Evolutionary conservation across 1,140 invertebrate species (phyloP).

Genomic region (Macrocentrus cingulum): DNA sequence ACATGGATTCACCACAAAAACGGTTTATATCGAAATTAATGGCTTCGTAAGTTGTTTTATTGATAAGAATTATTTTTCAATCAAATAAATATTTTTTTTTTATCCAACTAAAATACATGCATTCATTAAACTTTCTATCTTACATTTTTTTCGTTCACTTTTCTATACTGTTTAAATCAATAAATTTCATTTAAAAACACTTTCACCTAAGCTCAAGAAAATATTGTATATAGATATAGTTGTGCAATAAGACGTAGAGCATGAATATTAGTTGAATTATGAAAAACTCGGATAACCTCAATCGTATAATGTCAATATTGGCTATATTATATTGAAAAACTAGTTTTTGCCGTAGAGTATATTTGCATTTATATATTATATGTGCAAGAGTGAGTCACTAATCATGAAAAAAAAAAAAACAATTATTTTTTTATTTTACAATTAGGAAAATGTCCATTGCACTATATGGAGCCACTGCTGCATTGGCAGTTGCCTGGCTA

Average conservation of each 20-base stretch:
- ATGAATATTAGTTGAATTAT: constrained; percentile 3
- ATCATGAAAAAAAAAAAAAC: neutral
- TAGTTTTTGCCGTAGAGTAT: neutral
- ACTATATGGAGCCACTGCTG: constrained; percentile 64
- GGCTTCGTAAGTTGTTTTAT: no score
- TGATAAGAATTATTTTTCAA: no score
- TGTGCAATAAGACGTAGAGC: neutral
- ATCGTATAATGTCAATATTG: neutral
- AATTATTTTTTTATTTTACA: constrained; percentile 1
- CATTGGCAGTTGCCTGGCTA: constrained; percentile 64
- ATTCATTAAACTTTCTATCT: no score
- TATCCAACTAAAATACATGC: no score
- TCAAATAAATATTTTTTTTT: no score
- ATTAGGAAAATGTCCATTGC: constrained; percentile 62
- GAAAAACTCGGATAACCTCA: constrained; percentile 1
- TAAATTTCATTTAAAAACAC: neutral
- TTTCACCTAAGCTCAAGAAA: neutral
- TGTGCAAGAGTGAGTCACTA: neutral
- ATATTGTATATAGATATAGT: neutral
- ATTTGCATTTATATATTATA: neutral
- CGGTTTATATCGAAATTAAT: no score
- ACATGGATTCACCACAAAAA: no score
- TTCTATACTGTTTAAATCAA: no score
- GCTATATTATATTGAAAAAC: neutral
- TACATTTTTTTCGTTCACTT: constrained; percentile 1